These are phyloP conservation scores for Leontocebus nigricollis DNA, from an alignment of 2,797 vertebrate genomes.

Conservation along the genomic window DNA sequence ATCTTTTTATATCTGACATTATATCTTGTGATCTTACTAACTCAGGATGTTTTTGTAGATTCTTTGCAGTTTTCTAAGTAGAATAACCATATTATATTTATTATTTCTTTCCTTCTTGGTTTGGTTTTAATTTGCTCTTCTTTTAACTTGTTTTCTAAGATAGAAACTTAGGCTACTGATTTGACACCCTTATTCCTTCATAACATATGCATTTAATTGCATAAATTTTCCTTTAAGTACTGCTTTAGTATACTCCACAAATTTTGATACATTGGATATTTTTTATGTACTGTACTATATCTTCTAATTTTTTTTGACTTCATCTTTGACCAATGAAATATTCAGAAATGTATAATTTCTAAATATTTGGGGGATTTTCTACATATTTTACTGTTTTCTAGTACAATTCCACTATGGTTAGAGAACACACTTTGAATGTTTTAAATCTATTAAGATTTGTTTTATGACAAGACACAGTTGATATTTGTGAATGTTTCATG, in stretches of 20 bases:
- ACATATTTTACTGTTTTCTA: background rate
- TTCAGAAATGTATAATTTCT: slow-evolving; percentile 19
- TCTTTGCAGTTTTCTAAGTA: background rate
- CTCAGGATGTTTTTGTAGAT: background rate
- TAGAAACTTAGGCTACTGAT: background rate
- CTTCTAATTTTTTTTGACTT: background rate
- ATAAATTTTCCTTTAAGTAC: background rate
- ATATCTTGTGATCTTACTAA: background rate
- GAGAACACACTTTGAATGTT: background rate
- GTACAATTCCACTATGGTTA: background rate
- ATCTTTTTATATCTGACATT: background rate
- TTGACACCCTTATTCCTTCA: background rate
- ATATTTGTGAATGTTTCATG: background rate
- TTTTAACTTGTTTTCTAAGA: background rate
- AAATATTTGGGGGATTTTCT: background rate
- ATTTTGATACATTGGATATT: background rate
- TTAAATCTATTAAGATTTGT: slow-evolving; percentile 32
- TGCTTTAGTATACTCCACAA: background rate
- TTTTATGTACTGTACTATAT: background rate
- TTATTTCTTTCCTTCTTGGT: background rate
- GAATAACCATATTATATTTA: background rate
- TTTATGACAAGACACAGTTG: background rate
- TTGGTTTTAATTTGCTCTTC: background rate
- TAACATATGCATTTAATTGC: background rate
- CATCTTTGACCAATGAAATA: background rate